Evolutionary conservation across 1,140 invertebrate species (phyloP).

Genomic region (Leptinotarsa texana): DNA sequence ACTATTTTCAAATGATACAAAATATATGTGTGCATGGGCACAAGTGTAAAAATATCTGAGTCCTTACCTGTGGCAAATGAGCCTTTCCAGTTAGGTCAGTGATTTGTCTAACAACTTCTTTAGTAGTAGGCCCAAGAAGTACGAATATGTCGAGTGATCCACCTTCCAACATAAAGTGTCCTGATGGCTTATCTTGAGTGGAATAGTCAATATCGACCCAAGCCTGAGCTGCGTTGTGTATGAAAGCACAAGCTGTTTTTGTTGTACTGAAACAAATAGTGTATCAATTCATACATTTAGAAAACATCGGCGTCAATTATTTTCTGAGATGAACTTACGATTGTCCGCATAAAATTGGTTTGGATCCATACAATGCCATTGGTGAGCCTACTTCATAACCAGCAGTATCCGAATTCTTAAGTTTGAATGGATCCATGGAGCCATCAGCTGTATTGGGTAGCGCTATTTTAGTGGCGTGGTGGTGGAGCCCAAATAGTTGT

Average conservation of each 20-base stretch:
- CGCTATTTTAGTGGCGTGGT: constrained; percentile 89
- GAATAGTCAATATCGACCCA: constrained; percentile 90
- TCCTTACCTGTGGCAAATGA: constrained; percentile 61
- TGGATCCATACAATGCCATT: constrained; percentile 93
- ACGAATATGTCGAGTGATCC: constrained; percentile 92
- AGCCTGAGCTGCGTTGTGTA: constrained; percentile 96
- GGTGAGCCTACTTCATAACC: constrained; percentile 83
- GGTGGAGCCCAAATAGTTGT: constrained; percentile 91
- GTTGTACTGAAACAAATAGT: constrained; percentile 81
- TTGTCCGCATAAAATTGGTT: constrained; percentile 91
- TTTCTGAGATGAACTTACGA: constrained; percentile 58
- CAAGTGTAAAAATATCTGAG: background rate
- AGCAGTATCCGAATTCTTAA: constrained; percentile 97
- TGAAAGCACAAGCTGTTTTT: constrained; percentile 89
- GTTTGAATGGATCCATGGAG: constrained; percentile 86
- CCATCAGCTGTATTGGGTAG: constrained; percentile 79
- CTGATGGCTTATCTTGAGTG: constrained; percentile 65
- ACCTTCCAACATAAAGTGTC: constrained; percentile 86
- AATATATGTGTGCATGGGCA: background rate
- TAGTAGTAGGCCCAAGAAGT: constrained; percentile 80
- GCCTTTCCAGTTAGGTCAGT: constrained; percentile 78
- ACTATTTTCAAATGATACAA: too few species aligned
- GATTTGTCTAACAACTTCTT: constrained; percentile 87
- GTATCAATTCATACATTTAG: background rate
- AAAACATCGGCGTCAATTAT: background rate